A percentile compares a stretch with the other conserved stretches of the same genome.
Evolutionary conservation across 2,113 vertebrate species (phyloP).

Genomic region (Mirza zaza): DNA sequence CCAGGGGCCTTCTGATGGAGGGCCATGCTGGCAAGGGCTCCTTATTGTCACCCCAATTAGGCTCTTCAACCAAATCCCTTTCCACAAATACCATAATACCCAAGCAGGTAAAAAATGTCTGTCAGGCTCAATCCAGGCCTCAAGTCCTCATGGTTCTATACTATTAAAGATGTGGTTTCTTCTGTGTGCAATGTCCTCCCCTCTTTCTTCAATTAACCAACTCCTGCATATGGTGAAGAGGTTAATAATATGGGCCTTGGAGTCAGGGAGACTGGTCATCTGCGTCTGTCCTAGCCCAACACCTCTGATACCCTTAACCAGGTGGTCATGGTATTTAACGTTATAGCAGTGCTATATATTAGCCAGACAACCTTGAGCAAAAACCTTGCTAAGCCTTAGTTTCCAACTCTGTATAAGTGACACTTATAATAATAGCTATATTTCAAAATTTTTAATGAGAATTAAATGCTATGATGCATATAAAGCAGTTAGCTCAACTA

Average conservation of each 20-base stretch:
- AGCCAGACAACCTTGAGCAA: neutral
- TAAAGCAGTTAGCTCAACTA: neutral
- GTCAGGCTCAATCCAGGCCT: neutral
- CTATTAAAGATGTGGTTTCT: neutral
- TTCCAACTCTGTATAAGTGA: neutral
- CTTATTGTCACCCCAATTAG: neutral
- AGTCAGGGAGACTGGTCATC: neutral
- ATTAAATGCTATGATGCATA: neutral
- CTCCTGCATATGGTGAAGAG: neutral
- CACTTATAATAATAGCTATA: neutral
- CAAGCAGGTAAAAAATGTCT: neutral
- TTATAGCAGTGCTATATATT: neutral
- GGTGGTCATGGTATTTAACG: neutral
- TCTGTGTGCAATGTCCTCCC: neutral
- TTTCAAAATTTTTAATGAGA: conserved; percentile 18
- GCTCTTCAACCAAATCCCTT: neutral
- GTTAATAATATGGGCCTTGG: neutral
- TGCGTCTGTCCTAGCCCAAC: neutral
- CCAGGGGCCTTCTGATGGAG: neutral
- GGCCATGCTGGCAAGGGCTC: neutral
- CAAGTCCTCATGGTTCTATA: neutral
- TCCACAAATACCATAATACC: neutral
- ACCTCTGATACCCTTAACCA: neutral
- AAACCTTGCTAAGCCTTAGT: neutral
- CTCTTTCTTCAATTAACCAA: neutral